These are phyloP conservation scores for Periplaneta americana DNA, from an alignment of 1,140 invertebrate species.

Conservation along the genomic window DNA sequence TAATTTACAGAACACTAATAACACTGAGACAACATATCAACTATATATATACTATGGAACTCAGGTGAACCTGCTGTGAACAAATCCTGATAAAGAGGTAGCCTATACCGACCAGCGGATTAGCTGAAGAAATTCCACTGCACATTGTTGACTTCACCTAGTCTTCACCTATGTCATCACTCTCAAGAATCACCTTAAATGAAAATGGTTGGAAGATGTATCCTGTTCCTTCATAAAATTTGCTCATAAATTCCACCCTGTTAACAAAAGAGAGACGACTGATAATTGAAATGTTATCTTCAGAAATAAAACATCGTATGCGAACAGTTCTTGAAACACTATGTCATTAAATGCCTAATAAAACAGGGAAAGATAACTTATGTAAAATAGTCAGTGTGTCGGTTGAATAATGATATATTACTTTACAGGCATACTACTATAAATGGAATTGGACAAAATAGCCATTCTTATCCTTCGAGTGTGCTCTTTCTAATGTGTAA, in stretches of 20 bases:
- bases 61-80: neutral
- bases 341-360: neutral
- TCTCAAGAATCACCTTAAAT: slow-evolving; percentile 75
- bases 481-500: no score
- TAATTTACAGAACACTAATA: neutral
- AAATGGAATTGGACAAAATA: neutral
- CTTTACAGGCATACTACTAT: neutral
- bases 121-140: neutral
- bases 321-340: neutral
- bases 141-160: no score
- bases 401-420: neutral
- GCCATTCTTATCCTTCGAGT: no score
- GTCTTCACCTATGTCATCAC: slow-evolving; percentile 33
- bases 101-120: neutral
- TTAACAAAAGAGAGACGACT: slow-evolving; percentile 36
- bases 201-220: slow-evolving; percentile 90
- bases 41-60: neutral
- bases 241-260: slow-evolving; percentile 97
- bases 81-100: neutral
- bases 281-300: neutral
- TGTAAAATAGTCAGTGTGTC: neutral
- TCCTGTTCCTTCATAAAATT: slow-evolving; percentile 89
- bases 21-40: neutral
- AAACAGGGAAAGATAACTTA: neutral
- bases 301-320: neutral